A percentile compares a stretch with the other conserved stretches of the same genome.
Evolutionary conservation across 2,113 vertebrate genomes (phyloP).

Genomic region (Thymallus thymallus): DNA sequence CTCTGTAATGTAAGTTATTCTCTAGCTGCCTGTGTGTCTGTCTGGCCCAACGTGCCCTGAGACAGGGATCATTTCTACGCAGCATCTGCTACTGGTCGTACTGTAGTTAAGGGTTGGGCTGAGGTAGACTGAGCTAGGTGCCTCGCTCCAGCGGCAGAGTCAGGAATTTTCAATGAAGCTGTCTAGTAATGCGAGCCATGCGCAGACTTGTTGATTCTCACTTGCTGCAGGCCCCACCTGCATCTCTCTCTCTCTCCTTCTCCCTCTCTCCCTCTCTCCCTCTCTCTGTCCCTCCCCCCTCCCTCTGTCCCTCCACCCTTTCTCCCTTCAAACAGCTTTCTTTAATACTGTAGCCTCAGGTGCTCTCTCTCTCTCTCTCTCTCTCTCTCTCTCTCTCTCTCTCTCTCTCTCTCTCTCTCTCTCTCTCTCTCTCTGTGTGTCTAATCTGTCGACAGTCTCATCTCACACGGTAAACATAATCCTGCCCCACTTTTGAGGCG

Average conservation of each 20-base stretch:
- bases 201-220: conserved; percentile 45
- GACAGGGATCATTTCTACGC: conserved; percentile 66
- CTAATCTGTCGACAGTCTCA: neutral
- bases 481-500: neutral
- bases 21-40: conserved; percentile 60
- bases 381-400: neutral
- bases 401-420: neutral
- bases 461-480: neutral
- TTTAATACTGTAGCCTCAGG: neutral
- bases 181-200: conserved; percentile 29
- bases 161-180: conserved; percentile 38
- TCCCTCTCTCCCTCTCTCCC: neutral
- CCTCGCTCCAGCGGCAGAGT: neutral
- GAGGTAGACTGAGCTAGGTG: neutral
- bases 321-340: neutral
- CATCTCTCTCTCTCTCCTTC: neutral
- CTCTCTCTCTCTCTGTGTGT: neutral
- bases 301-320: neutral
- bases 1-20: conserved; percentile 62
- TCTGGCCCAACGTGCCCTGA: conserved; percentile 47
- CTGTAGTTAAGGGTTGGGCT: neutral
- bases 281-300: neutral
- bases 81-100: conserved; percentile 49
- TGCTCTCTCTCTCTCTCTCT: neutral
- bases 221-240: conserved; percentile 15